These are phyloP conservation scores for Bufo bufo DNA, from an alignment of 2,113 vertebrate genomes.

Conservation along the genomic window DNA sequence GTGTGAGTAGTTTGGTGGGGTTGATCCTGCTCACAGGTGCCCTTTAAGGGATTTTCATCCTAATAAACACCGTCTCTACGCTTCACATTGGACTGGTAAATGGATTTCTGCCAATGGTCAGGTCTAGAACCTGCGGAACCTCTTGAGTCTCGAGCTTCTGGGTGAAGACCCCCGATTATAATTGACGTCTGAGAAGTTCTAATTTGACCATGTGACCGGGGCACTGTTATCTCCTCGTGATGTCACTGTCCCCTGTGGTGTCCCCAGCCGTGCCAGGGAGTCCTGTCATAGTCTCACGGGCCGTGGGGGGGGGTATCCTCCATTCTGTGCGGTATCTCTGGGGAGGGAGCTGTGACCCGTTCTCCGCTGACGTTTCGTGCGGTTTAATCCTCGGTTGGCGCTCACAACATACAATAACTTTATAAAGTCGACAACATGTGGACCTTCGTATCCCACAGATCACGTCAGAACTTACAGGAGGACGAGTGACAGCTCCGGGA, in stretches of 20 bases:
- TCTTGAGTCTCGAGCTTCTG: not conserved
- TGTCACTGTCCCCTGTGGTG: not conserved
- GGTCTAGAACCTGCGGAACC: not conserved
- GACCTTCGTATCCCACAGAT: not conserved
- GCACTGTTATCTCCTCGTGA: not conserved
- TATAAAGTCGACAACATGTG: not conserved
- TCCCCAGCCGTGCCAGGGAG: not conserved
- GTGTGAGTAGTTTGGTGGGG: no score
- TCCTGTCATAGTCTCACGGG: conserved; percentile 1
- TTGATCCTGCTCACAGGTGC: no score
- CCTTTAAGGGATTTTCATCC: no score
- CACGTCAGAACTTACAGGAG: conserved; percentile 25
- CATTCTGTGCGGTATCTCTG: conserved; percentile 25
- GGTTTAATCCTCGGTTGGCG: not conserved
- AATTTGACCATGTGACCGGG: not conserved
- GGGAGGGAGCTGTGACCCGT: not conserved
- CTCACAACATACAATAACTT: not conserved
- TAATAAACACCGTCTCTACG: no score
- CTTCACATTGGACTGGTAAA: no score
- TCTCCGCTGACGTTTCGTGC: not conserved
- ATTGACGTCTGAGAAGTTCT: not conserved
- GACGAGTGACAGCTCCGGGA: not conserved
- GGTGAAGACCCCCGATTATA: not conserved
- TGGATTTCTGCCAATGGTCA: not conserved
- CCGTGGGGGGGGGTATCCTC: not conserved